phyloP scores from a whole-genome alignment of 2,888 invertebrate species.

The Amphipoea lucens region DNA sequence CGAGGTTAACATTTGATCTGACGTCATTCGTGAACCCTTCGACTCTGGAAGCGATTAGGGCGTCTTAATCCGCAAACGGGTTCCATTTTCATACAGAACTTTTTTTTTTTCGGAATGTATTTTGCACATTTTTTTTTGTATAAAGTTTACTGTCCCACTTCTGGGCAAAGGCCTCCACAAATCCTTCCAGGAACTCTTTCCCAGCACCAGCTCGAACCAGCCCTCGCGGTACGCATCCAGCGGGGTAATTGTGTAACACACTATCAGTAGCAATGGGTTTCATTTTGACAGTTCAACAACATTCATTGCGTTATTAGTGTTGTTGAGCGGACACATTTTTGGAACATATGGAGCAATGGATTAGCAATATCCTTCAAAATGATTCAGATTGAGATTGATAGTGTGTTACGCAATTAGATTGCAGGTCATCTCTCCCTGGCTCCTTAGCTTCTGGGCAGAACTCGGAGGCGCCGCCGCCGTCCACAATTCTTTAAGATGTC shows the following conservation, averaged over 20 bases:
- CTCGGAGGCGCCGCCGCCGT: background rate
- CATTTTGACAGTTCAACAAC: too few relatives aligned
- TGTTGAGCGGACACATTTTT: too few relatives aligned
- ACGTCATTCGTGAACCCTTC: conserved; percentile 41
- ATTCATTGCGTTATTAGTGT: too few relatives aligned
- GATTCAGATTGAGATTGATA: too few relatives aligned
- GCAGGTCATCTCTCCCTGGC: background rate
- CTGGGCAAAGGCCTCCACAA: background rate
- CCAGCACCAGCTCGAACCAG: background rate
- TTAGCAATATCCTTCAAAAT: too few relatives aligned
- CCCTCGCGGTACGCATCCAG: background rate
- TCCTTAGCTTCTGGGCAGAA: background rate
- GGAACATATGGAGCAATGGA: too few relatives aligned
- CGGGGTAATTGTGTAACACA: too few relatives aligned
- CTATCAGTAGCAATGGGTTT: too few relatives aligned
- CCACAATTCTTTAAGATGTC: background rate
- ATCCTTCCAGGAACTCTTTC: background rate
- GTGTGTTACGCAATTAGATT: too few relatives aligned
- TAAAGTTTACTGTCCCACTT: background rate
- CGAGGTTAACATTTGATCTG: conserved; percentile 36
- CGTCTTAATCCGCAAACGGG: conserved; percentile 4
- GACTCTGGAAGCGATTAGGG: conserved; percentile 26
- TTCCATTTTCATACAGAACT: background rate
- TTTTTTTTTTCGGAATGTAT: background rate
- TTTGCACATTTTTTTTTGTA: background rate